These are phyloP conservation scores for Podarcis lilfordi DNA, from an alignment of 2,797 vertebrate genomes.

Conservation along the genomic window DNA sequence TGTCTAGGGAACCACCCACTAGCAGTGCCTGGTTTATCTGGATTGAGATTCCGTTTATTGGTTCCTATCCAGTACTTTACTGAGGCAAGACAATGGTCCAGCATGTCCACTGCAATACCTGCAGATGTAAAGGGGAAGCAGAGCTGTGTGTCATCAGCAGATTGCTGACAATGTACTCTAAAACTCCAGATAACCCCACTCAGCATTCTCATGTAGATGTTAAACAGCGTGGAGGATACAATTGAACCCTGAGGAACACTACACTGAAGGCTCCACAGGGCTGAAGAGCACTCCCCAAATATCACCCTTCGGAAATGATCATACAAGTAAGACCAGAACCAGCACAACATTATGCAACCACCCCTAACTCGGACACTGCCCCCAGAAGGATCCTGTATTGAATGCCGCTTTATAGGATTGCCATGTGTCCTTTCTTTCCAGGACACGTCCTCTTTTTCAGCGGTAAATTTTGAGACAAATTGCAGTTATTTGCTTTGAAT, in stretches of 20 bases:
- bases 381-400: neutral
- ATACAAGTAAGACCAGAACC: neutral
- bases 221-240: neutral
- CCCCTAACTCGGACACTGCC: neutral
- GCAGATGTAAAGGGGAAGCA: neutral
- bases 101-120: neutral
- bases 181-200: neutral
- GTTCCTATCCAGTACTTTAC: neutral
- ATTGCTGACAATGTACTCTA: neutral
- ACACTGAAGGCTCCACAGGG: neutral
- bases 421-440: too few species aligned
- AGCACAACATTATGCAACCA: neutral
- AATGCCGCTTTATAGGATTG: too few species aligned
- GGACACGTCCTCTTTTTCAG: too few species aligned
- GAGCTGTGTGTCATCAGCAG: neutral
- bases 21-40: neutral
- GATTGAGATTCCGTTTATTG: neutral
- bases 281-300: neutral
- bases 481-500: too few species aligned
- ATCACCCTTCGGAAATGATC: neutral
- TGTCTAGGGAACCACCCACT: neutral
- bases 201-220: neutral
- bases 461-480: too few species aligned
- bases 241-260: neutral
- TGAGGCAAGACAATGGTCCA: neutral